Percentiles rank a stretch among this genome's conserved stretches.
Evolutionary conservation across 2,113 vertebrate species (phyloP).

Genomic region (Oostethus manadensis): DNA sequence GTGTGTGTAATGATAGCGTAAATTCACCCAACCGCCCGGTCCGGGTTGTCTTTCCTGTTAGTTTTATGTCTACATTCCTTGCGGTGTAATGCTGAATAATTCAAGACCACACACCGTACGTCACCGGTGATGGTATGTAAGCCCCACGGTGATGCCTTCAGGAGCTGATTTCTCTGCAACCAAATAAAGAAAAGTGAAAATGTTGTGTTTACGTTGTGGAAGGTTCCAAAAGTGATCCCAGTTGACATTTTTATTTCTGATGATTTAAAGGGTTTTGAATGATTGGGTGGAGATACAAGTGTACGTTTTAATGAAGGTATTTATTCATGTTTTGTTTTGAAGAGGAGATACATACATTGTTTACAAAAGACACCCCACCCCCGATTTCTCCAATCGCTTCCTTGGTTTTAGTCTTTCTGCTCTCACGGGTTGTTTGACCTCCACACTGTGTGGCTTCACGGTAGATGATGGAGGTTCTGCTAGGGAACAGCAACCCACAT

Average conservation of each 20-base stretch:
- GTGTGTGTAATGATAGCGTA: not conserved
- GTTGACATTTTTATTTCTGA: not conserved
- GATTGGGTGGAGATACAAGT: not conserved
- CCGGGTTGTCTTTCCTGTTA: not conserved
- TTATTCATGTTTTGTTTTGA: not conserved
- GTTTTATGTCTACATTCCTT: slow-evolving; percentile 13
- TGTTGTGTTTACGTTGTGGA: not conserved
- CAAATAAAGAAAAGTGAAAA: too few relatives aligned
- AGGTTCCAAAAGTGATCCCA: not conserved
- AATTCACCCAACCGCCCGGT: not conserved
- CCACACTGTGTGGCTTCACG: not conserved
- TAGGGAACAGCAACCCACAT: slow-evolving; percentile 1
- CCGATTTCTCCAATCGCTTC: not conserved
- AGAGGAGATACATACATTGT: not conserved
- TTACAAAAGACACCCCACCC: not conserved
- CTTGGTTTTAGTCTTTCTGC: slow-evolving; percentile 1
- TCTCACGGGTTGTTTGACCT: slow-evolving; percentile 6
- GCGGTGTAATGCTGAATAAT: slow-evolving; percentile 14
- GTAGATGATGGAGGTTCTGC: not conserved
- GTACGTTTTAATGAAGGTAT: not conserved
- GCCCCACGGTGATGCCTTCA: not conserved
- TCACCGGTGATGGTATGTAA: not conserved
- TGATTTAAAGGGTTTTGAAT: not conserved
- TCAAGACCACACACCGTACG: not conserved
- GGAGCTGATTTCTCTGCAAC: not conserved